phyloP scores from a whole-genome alignment of 2,797 vertebrate species.

The Melanotaenia parkinsoni region DNA sequence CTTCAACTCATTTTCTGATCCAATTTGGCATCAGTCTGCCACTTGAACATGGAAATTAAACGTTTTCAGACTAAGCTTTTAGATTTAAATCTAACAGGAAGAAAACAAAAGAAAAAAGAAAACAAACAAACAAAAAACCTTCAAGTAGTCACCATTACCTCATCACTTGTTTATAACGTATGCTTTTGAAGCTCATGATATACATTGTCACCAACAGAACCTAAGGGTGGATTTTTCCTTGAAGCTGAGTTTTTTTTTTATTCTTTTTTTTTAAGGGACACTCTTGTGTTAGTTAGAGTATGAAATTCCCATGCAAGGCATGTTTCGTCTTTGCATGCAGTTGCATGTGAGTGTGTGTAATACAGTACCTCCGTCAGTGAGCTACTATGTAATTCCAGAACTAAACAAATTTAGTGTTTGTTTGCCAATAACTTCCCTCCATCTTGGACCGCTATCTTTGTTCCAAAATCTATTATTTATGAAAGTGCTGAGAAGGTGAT shows the following conservation, averaged over 20 bases:
- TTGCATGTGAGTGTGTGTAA: slow-evolving; percentile 7
- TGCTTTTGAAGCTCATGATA: not conserved
- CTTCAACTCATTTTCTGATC: not conserved
- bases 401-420: slow-evolving; percentile 54
- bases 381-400: slow-evolving; percentile 35
- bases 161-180: not conserved
- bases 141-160: not conserved
- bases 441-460: slow-evolving; percentile 60
- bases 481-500: slow-evolving; percentile 65
- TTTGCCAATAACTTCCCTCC: slow-evolving; percentile 57
- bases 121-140: not conserved
- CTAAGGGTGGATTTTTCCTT: slow-evolving; percentile 57
- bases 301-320: slow-evolving; percentile 48
- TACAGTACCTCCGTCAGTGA: slow-evolving; percentile 32
- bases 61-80: too few relatives aligned
- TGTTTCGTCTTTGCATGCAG: slow-evolving; percentile 20
- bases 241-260: not conserved
- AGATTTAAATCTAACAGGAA: not conserved
- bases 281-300: not conserved
- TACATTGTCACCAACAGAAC: not conserved
- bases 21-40: not conserved
- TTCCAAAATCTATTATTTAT: slow-evolving; percentile 75
- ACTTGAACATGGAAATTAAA: not conserved
- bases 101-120: not conserved
- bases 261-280: not conserved